phyloP scores from a whole-genome alignment of 2,888 invertebrate genomes.

The Nematopogon swammerdamellus region DNA sequence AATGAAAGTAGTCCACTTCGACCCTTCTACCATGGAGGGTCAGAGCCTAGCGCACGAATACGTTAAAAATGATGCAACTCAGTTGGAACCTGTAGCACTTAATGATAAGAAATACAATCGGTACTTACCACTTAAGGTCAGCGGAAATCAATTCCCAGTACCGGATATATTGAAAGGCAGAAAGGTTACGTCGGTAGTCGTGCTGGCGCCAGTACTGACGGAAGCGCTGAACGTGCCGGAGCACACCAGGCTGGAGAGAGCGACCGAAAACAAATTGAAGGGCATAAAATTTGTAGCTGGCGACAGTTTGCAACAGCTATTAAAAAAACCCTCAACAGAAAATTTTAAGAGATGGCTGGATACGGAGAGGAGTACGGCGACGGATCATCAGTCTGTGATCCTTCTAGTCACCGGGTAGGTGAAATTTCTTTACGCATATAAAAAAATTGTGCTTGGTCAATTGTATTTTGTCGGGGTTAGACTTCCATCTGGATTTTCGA shows the following conservation, averaged over 20 bases:
- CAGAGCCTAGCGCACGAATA: conserved; percentile 69
- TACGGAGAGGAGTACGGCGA: conserved; percentile 68
- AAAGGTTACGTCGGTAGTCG: conserved; percentile 81
- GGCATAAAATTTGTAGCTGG: conserved; percentile 73
- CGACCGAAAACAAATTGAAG: conserved; percentile 56
- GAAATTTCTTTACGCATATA: background rate
- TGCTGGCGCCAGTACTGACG: conserved; percentile 78
- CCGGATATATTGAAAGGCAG: conserved; percentile 74
- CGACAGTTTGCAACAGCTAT: conserved; percentile 69
- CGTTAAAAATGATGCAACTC: conserved; percentile 68
- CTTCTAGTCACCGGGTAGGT: conserved; percentile 78
- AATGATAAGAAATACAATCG: conserved; percentile 76
- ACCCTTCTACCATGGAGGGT: conserved; percentile 71
- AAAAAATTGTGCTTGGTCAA: background rate
- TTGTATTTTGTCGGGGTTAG: no score
- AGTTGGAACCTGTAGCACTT: conserved; percentile 70
- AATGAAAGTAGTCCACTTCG: conserved; percentile 82
- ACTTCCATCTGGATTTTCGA: no score
- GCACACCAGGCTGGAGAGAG: conserved; percentile 52
- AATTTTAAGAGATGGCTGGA: conserved; percentile 81
- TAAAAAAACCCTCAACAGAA: conserved; percentile 71
- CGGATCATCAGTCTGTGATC: conserved; percentile 77
- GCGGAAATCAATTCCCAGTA: conserved; percentile 80
- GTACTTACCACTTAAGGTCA: conserved; percentile 80
- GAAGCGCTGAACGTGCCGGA: conserved; percentile 46